Percentiles rank a stretch among this genome's conserved stretches.
phyloP scores from a whole-genome alignment of 1,140 invertebrate species.

The Brachystomella parvula region DNA sequence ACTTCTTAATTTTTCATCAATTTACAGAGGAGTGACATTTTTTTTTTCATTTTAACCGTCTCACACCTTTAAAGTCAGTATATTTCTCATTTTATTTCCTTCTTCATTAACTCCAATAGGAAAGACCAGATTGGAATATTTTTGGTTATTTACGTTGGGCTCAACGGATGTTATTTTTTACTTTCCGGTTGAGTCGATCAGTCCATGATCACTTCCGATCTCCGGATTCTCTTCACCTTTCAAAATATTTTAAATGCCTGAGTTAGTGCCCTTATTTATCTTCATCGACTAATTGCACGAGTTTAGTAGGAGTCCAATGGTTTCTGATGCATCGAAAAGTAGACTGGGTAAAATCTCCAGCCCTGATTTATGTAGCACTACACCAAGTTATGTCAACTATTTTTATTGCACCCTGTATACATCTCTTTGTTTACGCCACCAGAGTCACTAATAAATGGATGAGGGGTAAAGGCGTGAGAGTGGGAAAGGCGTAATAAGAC shows the following conservation, averaged over 20 bases:
- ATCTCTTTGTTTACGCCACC: neutral
- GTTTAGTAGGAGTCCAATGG: neutral
- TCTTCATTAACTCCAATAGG: no score
- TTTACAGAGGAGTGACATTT: no score
- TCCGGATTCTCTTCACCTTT: no score
- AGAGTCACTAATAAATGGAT: no score
- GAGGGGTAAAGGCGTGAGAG: neutral
- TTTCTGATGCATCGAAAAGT: neutral
- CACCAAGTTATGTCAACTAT: neutral
- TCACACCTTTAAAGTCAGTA: no score
- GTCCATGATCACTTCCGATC: no score
- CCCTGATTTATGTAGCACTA: neutral
- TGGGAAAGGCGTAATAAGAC: neutral
- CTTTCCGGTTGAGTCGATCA: no score
- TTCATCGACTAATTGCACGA: neutral
- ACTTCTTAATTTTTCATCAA: neutral
- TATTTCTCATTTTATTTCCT: no score
- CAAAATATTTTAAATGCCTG: neutral
- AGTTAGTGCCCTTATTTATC: neutral
- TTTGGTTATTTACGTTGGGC: no score
- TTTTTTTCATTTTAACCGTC: no score
- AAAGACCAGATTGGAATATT: no score
- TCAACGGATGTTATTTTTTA: no score
- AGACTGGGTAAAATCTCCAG: neutral
- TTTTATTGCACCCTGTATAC: neutral